Base-by-base conservation (phyloP, 1,140 invertebrate species). In the Orchestia grillus region DNA sequence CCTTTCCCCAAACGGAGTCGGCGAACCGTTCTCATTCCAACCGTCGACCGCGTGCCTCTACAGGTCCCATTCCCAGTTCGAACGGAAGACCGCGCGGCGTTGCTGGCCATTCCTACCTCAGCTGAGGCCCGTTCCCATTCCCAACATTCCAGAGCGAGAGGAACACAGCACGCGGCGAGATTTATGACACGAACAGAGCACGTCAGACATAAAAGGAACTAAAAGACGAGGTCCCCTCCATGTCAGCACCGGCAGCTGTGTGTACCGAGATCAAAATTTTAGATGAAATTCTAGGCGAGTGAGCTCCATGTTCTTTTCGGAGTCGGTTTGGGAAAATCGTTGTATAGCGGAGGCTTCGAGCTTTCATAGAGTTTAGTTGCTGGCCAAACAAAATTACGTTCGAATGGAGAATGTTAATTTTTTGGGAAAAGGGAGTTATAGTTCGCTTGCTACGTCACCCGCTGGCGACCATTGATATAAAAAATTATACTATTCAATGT, bases 131-230 rank as follows among this genome's bases (percentile, higher is more conserved):
- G 62, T 94, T 94, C 92, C 92, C 92, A 94, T 94, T 94, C 92
- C 92, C 92, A n/a, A 94, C 43, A 94, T 94, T 94, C 92, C 92
- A 94, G 92, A 94, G 92, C 44, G 92, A 94, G 92, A 94, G 41
- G 92, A 94, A 40, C 92, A 45, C 43, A 45, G 92, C 92, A 42
- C 44, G 44, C 43, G 41, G 40, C 40, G 92, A 94, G 92, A 94
- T 94, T 94, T 94, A 94, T 94, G 92, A 94, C 92, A 44, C 44
- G 92, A 44, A 45, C 88, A 90, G 88, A 90, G 41, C 88, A 3
- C n/a, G 43, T 41, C 88, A 8, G 41, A 44, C 88, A 90, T 90
- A 90, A 90, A 90, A 28, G 88, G 88, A 41, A 41, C 36, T 43
- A 90, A 90, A 90, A 44, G 88, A 44, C 88, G 15, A 77, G 62